Conservation (phyloP, 92 coral and sea anemone species). For the Blastomussa wellsi region DNA sequence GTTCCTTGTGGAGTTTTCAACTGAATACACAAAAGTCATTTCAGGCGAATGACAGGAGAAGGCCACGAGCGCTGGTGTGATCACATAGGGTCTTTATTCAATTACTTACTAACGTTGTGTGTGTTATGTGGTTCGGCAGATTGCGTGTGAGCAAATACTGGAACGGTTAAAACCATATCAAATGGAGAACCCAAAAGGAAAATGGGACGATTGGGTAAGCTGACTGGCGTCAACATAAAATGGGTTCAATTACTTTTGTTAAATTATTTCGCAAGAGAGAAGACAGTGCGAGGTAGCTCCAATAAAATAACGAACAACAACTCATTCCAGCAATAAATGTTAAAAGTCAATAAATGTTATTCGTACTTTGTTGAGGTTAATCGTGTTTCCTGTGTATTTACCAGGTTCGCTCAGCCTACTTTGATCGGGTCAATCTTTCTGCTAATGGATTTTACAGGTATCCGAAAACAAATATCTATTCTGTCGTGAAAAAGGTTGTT, state of each 20-base stretch:
- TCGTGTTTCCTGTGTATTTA: neutral
- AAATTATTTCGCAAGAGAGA: too few species aligned
- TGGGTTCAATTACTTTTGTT: too few species aligned
- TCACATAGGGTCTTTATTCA: neutral
- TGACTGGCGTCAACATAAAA: too few species aligned
- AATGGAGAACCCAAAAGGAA: constrained; percentile 78
- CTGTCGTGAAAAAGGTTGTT: too few species aligned
- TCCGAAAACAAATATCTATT: neutral
- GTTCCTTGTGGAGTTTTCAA: too few species aligned
- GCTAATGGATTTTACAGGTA: constrained; percentile 88
- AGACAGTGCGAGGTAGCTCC: too few species aligned
- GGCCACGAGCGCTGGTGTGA: too few species aligned
- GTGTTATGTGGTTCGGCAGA: constrained; percentile 37
- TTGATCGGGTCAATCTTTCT: constrained; percentile 74
- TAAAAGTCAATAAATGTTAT: too few species aligned
- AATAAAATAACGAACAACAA: too few species aligned
- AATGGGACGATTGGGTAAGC: constrained; percentile 90
- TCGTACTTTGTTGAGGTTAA: neutral
- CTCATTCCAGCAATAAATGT: too few species aligned
- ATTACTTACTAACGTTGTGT: neutral
- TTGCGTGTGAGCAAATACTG: constrained; percentile 72
- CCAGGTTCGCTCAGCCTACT: constrained; percentile 71
- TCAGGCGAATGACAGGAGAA: neutral
- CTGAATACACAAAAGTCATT: too few species aligned
- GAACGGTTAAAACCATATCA: constrained; percentile 67